These are phyloP conservation scores for Zaprionus capensis DNA, from an alignment of 1,140 invertebrate species.

Conservation along the genomic window DNA sequence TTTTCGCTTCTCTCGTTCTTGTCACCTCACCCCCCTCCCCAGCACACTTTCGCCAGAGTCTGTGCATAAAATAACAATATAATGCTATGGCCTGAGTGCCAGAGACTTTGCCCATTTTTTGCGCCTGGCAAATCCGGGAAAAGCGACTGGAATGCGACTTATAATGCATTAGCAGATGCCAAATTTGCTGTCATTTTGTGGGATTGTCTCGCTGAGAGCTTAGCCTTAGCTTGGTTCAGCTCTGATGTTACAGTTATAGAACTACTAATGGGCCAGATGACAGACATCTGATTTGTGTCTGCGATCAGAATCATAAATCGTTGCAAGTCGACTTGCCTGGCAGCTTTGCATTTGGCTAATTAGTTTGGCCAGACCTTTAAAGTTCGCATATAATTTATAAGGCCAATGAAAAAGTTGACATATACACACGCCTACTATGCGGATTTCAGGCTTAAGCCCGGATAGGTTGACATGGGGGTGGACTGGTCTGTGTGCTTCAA, in stretches of 20 bases:
- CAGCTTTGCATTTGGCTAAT: constrained; percentile 65
- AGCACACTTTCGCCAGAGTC: constrained; percentile 35
- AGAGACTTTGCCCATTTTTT: constrained; percentile 27
- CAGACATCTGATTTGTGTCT: constrained; percentile 51
- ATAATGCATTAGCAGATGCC: constrained; percentile 64
- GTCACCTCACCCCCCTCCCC: neutral
- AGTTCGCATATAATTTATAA: constrained; percentile 48
- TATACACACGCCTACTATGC: neutral
- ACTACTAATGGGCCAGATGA: constrained; percentile 22
- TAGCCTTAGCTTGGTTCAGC: constrained; percentile 21
- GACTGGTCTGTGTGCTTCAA: constrained; percentile 53
- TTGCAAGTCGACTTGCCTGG: constrained; percentile 17
- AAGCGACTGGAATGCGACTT: constrained; percentile 53
- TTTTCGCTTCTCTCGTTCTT: constrained; percentile 18
- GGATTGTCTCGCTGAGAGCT: constrained; percentile 4
- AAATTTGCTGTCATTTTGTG: constrained; percentile 54
- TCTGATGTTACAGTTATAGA: constrained; percentile 46
- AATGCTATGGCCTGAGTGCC: constrained; percentile 63
- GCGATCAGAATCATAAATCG: constrained; percentile 62
- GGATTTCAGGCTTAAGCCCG: neutral
- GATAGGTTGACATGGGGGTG: neutral
- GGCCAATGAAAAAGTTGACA: constrained; percentile 27
- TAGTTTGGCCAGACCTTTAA: constrained; percentile 62
- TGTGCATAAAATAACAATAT: constrained; percentile 82
- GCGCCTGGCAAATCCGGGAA: constrained; percentile 12